Evolutionary conservation across 2,888 invertebrate species (phyloP).

Genomic region (Dolichopus griseipennis): DNA sequence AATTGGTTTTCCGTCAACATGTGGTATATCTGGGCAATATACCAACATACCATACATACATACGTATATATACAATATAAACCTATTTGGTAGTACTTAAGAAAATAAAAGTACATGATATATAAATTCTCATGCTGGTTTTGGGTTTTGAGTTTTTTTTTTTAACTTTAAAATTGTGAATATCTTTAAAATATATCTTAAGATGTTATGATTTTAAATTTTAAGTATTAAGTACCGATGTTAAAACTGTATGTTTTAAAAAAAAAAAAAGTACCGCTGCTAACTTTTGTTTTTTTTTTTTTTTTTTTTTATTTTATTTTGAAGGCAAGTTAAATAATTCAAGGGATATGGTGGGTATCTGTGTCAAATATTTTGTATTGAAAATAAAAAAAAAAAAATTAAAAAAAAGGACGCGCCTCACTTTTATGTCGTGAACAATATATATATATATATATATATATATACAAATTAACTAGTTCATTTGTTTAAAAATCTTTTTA

Average conservation of each 20-base stretch:
- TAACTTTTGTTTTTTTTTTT: background rate
- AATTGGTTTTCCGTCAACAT: background rate
- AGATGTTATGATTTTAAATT: background rate
- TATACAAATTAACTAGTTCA: too few species aligned
- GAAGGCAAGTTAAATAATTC: background rate
- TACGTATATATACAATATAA: too few species aligned
- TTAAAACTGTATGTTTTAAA: background rate
- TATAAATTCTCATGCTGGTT: too few species aligned
- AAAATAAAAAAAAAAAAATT: too few species aligned
- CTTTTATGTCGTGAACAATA: too few species aligned
- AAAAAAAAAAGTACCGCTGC: background rate
- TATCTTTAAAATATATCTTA: background rate
- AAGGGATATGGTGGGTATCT: background rate
- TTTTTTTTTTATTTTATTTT: background rate
- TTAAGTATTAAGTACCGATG: too few species aligned
- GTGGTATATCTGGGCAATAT: background rate
- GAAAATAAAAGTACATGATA: background rate
- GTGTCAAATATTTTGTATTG: background rate
- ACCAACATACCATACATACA: background rate
- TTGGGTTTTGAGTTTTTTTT: background rate
- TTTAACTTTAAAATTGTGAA: background rate
- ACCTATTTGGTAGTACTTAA: background rate
- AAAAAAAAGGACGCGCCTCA: too few species aligned
- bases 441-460: too few species aligned
- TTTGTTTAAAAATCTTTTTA: too few species aligned